These are phyloP conservation scores for Corvus hawaiiensis DNA, from an alignment of 2,113 vertebrate genomes.

Conservation along the genomic window DNA sequence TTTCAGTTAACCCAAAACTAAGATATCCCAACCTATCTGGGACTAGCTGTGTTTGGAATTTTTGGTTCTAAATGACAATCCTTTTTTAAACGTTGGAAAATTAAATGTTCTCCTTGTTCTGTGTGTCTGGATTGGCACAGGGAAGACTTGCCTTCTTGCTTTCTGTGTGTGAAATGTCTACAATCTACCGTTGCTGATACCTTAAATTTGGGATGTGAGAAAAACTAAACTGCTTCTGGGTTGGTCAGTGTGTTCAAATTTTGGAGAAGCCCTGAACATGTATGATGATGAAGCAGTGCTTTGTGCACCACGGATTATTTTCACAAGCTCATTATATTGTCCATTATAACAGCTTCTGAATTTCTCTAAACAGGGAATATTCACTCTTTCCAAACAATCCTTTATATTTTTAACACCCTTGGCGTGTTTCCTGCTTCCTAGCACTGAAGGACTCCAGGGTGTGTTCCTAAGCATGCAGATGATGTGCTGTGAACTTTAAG, in stretches of 20 bases:
- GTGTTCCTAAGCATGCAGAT: background rate
- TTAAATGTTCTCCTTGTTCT: background rate
- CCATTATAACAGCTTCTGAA: background rate
- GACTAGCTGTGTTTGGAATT: background rate
- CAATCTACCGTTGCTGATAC: background rate
- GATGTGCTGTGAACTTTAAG: slow-evolving; percentile 10
- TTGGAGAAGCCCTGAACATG: background rate
- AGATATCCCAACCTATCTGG: background rate
- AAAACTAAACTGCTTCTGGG: background rate
- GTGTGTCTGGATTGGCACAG: background rate
- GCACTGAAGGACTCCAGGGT: background rate
- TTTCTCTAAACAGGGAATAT: background rate
- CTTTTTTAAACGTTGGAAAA: background rate
- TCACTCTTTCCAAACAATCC: background rate
- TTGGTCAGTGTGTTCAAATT: background rate
- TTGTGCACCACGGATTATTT: background rate
- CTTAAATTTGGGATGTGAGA: background rate
- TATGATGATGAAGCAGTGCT: background rate
- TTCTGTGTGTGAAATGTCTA: background rate
- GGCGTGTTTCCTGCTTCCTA: background rate
- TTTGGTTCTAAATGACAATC: background rate
- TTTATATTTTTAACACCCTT: background rate
- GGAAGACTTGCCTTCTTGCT: background rate
- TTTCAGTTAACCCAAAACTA: background rate
- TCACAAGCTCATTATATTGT: background rate